These are phyloP conservation scores for Seriola dumerili DNA, from an alignment of 2,113 vertebrate genomes.

Conservation along the genomic window DNA sequence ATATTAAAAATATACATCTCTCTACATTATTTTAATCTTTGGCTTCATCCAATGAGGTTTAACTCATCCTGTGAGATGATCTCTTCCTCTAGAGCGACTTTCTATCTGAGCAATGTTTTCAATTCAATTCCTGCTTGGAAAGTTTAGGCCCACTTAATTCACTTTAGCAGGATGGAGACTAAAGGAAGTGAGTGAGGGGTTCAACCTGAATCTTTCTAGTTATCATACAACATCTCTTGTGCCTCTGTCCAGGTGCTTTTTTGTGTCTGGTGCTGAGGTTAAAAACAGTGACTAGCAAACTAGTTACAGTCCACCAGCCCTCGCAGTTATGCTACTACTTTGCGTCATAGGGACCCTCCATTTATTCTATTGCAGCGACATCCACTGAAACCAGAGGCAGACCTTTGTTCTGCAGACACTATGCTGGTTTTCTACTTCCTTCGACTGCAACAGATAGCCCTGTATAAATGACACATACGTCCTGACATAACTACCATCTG, in stretches of 20 bases:
- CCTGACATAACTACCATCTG: conserved; percentile 1
- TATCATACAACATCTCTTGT: conserved; percentile 12
- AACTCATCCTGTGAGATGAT: conserved; percentile 10
- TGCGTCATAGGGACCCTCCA: conserved; percentile 41
- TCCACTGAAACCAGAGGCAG: conserved; percentile 46
- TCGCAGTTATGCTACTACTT: conserved; percentile 24
- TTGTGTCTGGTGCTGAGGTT: neutral
- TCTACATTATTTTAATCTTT: neutral
- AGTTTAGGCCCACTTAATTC: neutral
- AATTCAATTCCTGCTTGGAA: neutral
- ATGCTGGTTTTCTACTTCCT: conserved; percentile 73
- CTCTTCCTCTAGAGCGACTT: conserved; percentile 24
- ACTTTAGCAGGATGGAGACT: neutral
- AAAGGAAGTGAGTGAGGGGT: neutral
- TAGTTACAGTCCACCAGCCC: neutral
- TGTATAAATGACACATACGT: conserved; percentile 42
- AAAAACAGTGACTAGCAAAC: neutral
- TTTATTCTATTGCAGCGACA: conserved; percentile 4
- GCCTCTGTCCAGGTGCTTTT: neutral
- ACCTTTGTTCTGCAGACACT: conserved; percentile 45
- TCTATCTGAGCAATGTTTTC: neutral
- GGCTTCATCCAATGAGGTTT: neutral
- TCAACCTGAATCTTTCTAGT: neutral
- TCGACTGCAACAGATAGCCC: conserved; percentile 58
- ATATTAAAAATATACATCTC: too few species aligned